These are phyloP conservation scores for Eutrigla gurnardus DNA, from an alignment of 2,797 vertebrate species.

Conservation along the genomic window DNA sequence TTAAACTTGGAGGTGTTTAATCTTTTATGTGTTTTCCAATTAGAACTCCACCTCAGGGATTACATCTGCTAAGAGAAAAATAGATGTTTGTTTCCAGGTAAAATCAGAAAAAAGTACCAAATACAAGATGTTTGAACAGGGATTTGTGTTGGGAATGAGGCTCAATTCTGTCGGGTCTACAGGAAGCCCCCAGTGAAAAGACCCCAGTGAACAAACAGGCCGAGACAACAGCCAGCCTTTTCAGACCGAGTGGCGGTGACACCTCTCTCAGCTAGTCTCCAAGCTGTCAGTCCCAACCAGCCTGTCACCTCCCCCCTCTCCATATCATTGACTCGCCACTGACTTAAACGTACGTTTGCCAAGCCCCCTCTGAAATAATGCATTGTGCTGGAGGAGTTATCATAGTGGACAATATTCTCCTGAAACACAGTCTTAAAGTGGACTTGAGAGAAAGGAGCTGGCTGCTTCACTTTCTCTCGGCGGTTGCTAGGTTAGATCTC, in stretches of 20 bases:
- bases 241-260: constrained; percentile 65
- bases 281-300: constrained; percentile 64
- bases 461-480: constrained; percentile 80
- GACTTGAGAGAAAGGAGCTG: constrained; percentile 67
- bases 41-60: constrained; percentile 51
- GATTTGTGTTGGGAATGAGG: constrained; percentile 57
- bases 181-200: constrained; percentile 57
- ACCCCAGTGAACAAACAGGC: constrained; percentile 57
- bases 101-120: constrained; percentile 49
- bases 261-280: constrained; percentile 68
- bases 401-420: constrained; percentile 73
- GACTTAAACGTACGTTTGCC: constrained; percentile 72
- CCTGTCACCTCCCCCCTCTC: constrained; percentile 72
- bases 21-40: constrained; percentile 57
- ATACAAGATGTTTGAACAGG: constrained; percentile 57
- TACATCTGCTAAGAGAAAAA: constrained; percentile 52
- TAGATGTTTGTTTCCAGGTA: constrained; percentile 59
- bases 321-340: constrained; percentile 77
- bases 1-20: constrained; percentile 41
- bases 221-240: constrained; percentile 61
- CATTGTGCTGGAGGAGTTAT: constrained; percentile 77
- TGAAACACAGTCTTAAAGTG: constrained; percentile 69
- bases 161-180: constrained; percentile 38
- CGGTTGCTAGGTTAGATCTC: constrained; percentile 80
- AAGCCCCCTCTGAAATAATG: constrained; percentile 71